phyloP scores from a whole-genome alignment of 2,113 vertebrate genomes.

The Phainopepla nitens region DNA sequence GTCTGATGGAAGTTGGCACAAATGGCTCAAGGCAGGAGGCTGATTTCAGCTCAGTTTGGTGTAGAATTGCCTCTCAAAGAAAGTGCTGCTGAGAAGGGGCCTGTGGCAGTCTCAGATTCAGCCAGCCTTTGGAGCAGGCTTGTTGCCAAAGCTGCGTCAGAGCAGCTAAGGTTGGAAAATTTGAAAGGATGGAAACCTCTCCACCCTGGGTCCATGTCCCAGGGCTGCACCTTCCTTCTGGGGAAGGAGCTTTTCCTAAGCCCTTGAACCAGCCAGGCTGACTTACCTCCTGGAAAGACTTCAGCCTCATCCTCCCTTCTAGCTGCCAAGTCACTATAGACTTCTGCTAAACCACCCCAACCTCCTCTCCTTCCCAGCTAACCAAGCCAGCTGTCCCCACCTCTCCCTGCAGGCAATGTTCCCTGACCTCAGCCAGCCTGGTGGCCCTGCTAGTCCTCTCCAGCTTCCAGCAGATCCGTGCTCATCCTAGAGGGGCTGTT shows the following conservation, averaged over 20 bases:
- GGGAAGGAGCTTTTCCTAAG: neutral
- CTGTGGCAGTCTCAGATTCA: neutral
- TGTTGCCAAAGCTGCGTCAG: neutral
- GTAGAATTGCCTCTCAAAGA: neutral
- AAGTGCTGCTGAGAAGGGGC: neutral
- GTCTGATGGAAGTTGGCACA: neutral
- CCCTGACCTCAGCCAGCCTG: neutral
- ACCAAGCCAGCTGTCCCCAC: neutral
- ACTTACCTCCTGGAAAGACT: neutral
- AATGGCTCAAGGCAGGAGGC: neutral
- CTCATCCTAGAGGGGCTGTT: neutral
- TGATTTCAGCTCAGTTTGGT: neutral
- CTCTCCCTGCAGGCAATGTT: neutral
- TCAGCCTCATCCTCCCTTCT: neutral
- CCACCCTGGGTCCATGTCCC: neutral
- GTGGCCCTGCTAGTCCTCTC: neutral
- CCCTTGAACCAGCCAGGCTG: neutral
- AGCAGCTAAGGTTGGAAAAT: neutral
- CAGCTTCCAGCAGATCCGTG: neutral
- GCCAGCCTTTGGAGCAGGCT: neutral
- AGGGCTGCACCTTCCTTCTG: neutral
- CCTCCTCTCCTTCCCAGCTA: neutral
- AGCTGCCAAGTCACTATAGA: neutral
- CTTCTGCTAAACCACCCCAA: neutral
- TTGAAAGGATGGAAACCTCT: neutral